phyloP scores from a whole-genome alignment of 2,888 invertebrate genomes.

The Ceraclea dissimilis region DNA sequence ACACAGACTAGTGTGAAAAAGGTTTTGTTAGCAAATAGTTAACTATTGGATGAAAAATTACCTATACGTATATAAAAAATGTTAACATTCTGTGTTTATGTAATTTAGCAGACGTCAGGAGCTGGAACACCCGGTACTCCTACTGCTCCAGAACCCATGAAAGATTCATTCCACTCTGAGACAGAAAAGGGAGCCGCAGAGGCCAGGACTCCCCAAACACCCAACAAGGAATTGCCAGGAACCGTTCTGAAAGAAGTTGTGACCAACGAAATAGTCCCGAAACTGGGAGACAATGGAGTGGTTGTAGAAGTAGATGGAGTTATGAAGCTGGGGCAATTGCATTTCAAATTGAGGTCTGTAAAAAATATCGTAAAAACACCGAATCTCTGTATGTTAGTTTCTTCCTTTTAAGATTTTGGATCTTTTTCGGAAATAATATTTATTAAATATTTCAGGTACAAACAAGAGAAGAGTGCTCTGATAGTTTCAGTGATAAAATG shows the following conservation, averaged over 20 bases:
- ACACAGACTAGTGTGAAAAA: no score
- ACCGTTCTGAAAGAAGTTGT: conserved; percentile 31
- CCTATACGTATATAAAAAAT: not conserved
- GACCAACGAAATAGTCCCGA: conserved; percentile 32
- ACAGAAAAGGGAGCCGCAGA: conserved; percentile 31
- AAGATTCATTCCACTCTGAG: conserved; percentile 30
- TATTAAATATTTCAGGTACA: conserved; percentile 54
- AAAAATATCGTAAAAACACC: no score
- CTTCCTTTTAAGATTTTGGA: conserved; percentile 5
- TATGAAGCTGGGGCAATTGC: conserved; percentile 75
- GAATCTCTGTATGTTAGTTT: no score
- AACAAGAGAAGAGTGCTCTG: conserved; percentile 82
- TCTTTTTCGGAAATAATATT: not conserved
- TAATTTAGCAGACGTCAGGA: conserved; percentile 16
- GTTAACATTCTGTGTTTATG: not conserved
- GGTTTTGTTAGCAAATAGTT: no score
- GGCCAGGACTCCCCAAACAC: conserved; percentile 32
- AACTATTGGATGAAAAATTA: not conserved
- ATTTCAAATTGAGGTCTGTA: conserved; percentile 79
- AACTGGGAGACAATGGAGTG: conserved; percentile 49
- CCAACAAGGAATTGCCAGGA: conserved; percentile 38
- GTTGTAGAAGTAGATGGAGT: conserved; percentile 45
- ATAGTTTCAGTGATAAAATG: conserved; percentile 90
- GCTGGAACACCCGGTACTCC: conserved; percentile 16
- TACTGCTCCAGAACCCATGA: conserved; percentile 27